Evolutionary conservation across 2,888 invertebrate species (phyloP).

Genomic region (Mimachlamys varia): DNA sequence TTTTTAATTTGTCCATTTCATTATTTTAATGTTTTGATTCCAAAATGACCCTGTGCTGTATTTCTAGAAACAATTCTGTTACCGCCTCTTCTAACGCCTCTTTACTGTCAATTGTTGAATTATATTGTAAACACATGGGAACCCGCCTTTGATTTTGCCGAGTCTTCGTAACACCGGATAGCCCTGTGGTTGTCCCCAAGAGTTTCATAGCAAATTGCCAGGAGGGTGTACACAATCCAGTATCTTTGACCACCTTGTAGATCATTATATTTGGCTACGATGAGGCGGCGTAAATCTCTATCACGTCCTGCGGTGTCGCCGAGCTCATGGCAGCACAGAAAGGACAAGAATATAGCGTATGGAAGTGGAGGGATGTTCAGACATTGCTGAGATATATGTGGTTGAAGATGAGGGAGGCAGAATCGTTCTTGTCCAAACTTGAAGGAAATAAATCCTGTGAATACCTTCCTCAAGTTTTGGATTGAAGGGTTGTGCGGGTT

Average conservation of each 20-base stretch:
- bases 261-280: neutral
- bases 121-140: neutral
- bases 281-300: neutral
- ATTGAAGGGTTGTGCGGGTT: neutral
- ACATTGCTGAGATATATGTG: neutral
- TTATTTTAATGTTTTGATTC: too few relatives aligned
- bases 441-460: neutral
- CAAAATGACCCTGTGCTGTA: too few relatives aligned
- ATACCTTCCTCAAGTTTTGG: neutral
- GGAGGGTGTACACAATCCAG: neutral
- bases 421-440: neutral
- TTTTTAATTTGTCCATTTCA: too few relatives aligned
- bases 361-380: neutral
- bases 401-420: neutral
- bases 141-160: neutral
- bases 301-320: neutral
- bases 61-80: too few relatives aligned
- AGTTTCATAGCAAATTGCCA: neutral
- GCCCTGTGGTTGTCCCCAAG: neutral
- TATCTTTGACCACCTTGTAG: neutral
- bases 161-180: neutral
- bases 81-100: neutral
- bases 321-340: neutral
- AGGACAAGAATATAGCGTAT: slow-evolving; percentile 5
- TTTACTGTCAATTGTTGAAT: neutral